Percentiles rank a stretch among this genome's conserved stretches.
Evolutionary conservation across 2,113 vertebrate genomes (phyloP).

Genomic region (Henicopernis longicauda): DNA sequence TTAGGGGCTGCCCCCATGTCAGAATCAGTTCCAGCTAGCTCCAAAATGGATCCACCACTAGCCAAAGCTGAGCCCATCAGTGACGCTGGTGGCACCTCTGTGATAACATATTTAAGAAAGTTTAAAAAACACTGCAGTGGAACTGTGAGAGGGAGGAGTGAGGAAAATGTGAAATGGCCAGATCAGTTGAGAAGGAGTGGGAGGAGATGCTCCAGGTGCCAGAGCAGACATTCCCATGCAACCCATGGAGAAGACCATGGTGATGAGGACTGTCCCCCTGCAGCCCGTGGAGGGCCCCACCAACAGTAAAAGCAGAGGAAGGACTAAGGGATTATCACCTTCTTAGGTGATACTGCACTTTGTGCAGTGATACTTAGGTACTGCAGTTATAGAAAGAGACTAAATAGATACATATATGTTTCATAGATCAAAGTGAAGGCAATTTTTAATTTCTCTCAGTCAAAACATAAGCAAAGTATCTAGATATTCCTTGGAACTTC

Average conservation of each 20-base stretch:
- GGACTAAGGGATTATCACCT: not conserved
- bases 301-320: not conserved
- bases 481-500: not conserved
- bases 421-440: not conserved
- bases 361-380: not conserved
- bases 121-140: not conserved
- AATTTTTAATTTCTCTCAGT: not conserved
- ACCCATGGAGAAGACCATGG: not conserved
- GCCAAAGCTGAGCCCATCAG: not conserved
- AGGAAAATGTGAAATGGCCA: not conserved
- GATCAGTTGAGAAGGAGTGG: not conserved
- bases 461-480: not conserved
- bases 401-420: not conserved
- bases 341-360: not conserved
- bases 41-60: not conserved
- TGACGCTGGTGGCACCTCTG: not conserved
- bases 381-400: not conserved
- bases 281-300: not conserved
- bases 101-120: not conserved
- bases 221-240: not conserved
- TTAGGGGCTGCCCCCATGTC: rapidly evolving
- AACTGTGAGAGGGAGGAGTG: not conserved
- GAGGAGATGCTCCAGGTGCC: not conserved
- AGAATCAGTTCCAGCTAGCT: not conserved
- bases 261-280: not conserved